phyloP scores from a whole-genome alignment of 1,140 invertebrate genomes.

The Prorops nasuta region DNA sequence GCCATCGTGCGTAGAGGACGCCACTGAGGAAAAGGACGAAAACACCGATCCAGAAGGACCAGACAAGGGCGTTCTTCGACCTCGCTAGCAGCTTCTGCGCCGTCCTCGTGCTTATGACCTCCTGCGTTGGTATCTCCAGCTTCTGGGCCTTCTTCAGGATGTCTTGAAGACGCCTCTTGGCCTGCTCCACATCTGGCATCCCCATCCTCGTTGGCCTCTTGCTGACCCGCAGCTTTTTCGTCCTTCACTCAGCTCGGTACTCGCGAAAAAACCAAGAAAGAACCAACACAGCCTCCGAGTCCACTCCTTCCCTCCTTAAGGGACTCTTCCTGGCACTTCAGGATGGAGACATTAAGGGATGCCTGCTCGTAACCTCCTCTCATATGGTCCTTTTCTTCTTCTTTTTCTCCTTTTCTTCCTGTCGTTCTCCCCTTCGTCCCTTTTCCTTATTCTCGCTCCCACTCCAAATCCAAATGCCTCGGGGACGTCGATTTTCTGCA shows the following conservation, averaged over 20 bases:
- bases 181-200: conserved; percentile 38
- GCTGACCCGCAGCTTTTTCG: neutral
- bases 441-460: too few species aligned
- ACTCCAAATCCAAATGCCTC: too few species aligned
- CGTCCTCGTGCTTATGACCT: conserved; percentile 38
- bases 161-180: conserved; percentile 36
- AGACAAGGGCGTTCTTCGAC: conserved; percentile 34
- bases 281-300: too few species aligned
- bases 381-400: conserved; percentile 10
- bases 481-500: conserved; percentile 20
- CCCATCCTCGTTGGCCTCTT: conserved; percentile 26
- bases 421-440: too few species aligned
- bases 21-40: conserved; percentile 36
- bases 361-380: conserved; percentile 2
- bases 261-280: too few species aligned
- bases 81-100: conserved; percentile 40
- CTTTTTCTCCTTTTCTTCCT: too few species aligned
- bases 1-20: conserved; percentile 41
- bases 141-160: conserved; percentile 41
- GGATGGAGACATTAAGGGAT: conserved; percentile 20
- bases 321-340: too few species aligned
- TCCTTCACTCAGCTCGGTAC: neutral
- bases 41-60: conserved; percentile 35
- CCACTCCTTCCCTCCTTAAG: too few species aligned
- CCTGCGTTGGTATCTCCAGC: conserved; percentile 36